Percentiles rank a stretch among this genome's conserved stretches.
These are phyloP conservation scores for Brachymystax lenok DNA, from an alignment of 2,797 vertebrate species.

Conservation along the genomic window DNA sequence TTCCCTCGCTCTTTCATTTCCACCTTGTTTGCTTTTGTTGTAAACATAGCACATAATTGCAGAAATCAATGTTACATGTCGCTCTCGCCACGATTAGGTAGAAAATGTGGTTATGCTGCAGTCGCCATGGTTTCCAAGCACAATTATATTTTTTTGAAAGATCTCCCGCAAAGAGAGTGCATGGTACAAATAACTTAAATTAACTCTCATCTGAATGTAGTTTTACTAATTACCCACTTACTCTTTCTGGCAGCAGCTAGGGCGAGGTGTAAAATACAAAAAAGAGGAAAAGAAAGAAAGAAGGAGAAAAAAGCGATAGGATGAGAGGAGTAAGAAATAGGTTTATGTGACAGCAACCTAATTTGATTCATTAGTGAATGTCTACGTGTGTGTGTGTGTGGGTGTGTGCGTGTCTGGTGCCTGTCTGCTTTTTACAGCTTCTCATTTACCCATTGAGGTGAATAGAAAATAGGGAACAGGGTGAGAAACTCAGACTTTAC, in stretches of 20 bases:
- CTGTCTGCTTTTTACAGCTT: constrained; percentile 57
- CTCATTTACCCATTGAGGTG: constrained; percentile 62
- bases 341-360: constrained; percentile 72
- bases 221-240: constrained; percentile 68
- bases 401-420: constrained; percentile 47
- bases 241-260: constrained; percentile 45
- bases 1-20: constrained; percentile 25
- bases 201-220: constrained; percentile 66
- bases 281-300: constrained; percentile 25
- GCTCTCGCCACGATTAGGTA: constrained; percentile 64
- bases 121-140: constrained; percentile 71
- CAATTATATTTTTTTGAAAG: constrained; percentile 41
- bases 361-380: constrained; percentile 74
- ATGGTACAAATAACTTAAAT: constrained; percentile 71
- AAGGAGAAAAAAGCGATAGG: constrained; percentile 31
- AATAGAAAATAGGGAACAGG: not conserved
- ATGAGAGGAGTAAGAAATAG: constrained; percentile 12
- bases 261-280: constrained; percentile 23
- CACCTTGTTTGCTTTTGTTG: constrained; percentile 66
- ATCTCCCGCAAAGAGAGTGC: constrained; percentile 51
- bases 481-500: constrained; percentile 13
- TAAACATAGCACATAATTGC: constrained; percentile 69
- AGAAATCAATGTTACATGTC: constrained; percentile 67
- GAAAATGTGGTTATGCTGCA: constrained; percentile 62
- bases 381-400: constrained; percentile 41